Conservation (phyloP, 2,113 vertebrate genomes). For the Orycteropus afer region DNA sequence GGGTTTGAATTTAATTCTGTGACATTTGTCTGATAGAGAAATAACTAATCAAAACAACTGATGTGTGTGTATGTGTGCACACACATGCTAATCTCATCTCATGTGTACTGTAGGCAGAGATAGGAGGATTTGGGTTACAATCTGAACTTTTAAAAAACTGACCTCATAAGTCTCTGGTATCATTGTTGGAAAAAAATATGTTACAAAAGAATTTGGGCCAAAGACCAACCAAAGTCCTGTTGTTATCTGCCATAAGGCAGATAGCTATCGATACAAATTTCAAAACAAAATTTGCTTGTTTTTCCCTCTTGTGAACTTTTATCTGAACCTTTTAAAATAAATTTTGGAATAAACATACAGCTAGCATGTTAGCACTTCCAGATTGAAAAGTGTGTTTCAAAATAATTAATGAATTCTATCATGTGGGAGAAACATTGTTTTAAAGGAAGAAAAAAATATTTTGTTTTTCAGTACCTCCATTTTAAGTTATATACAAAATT, state of each 20-base stretch:
- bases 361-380: neutral
- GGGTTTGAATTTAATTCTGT: neutral
- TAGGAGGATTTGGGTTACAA: neutral
- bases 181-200: neutral
- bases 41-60: neutral
- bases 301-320: conserved; percentile 17
- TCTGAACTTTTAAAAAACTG: neutral
- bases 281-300: conserved; percentile 11
- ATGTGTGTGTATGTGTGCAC: neutral
- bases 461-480: neutral
- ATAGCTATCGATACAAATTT: neutral
- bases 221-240: neutral
- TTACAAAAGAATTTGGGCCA: neutral
- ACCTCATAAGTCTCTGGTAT: neutral
- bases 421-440: conserved; percentile 23
- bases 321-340: conserved; percentile 7
- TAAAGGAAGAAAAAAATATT: neutral
- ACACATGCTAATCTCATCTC: neutral
- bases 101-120: neutral
- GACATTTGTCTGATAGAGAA: neutral
- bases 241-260: neutral
- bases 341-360: conserved; percentile 5
- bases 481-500: conserved; percentile 39
- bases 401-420: conserved; percentile 6
- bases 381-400: conserved; percentile 40